Percentiles rank a stretch among this genome's conserved stretches.
These are phyloP conservation scores for Stegophylla sp. DNA, from an alignment of 2,888 invertebrate species.

Conservation along the genomic window DNA sequence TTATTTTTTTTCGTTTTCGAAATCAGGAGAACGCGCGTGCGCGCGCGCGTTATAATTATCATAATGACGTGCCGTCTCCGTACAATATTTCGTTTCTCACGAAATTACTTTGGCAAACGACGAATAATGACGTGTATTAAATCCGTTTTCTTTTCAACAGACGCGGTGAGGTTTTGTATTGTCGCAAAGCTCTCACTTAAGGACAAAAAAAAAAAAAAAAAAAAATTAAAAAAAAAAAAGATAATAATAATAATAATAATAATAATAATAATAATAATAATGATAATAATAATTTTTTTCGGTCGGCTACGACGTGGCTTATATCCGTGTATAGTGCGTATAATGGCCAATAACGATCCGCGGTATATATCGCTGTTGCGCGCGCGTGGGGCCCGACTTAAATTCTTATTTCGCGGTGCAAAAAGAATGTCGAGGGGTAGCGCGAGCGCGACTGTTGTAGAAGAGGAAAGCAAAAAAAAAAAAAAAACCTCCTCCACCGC, in stretches of 20 bases:
- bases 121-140: conserved; percentile 6
- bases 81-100: too few species aligned
- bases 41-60: too few species aligned
- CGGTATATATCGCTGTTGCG: conserved; percentile 27
- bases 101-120: background rate
- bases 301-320: conserved; percentile 23
- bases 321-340: too few species aligned
- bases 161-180: background rate
- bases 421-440: conserved; percentile 1
- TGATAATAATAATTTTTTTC: background rate
- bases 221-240: too few species aligned
- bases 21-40: too few species aligned
- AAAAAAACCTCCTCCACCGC: background rate
- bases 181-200: background rate
- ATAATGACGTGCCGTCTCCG: too few species aligned
- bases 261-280: too few species aligned
- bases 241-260: too few species aligned
- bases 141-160: background rate
- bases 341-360: conserved; percentile 51
- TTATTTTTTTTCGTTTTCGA: too few species aligned
- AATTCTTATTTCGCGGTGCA: conserved; percentile 24
- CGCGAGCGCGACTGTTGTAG: background rate
- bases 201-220: background rate
- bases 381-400: conserved; percentile 11
- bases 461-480: background rate